Conservation (phyloP, 2,113 vertebrate species). For the Siphamia tubifer region DNA sequence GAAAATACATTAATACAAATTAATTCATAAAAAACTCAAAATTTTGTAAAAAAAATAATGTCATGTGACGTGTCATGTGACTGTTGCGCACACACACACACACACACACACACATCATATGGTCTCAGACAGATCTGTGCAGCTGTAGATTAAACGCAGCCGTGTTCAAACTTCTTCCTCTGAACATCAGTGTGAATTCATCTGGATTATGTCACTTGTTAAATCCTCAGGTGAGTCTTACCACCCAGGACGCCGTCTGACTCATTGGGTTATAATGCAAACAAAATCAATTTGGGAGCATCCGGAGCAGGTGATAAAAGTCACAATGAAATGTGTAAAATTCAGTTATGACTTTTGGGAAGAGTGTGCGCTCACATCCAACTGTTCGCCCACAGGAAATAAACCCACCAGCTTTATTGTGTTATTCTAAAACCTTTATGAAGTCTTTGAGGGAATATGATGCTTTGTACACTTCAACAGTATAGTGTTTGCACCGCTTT, state of each 20-base stretch:
- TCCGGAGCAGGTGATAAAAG: constrained; percentile 41
- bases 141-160: too few relatives aligned
- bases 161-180: too few relatives aligned
- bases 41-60: too few relatives aligned
- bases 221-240: constrained; percentile 6
- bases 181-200: not conserved
- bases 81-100: too few relatives aligned
- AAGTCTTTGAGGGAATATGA: constrained; percentile 18
- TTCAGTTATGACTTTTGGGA: constrained; percentile 32
- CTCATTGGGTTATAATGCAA: constrained; percentile 53
- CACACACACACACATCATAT: too few relatives aligned
- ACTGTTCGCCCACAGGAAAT: constrained; percentile 45
- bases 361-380: constrained; percentile 27
- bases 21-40: too few relatives aligned
- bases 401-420: constrained; percentile 27
- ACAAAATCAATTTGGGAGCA: constrained; percentile 49
- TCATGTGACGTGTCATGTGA: too few relatives aligned
- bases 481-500: constrained; percentile 4
- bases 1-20: too few relatives aligned
- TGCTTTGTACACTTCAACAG: constrained; percentile 1
- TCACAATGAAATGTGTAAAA: constrained; percentile 49
- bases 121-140: too few relatives aligned
- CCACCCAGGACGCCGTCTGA: not conserved
- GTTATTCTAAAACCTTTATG: constrained; percentile 30
- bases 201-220: constrained; percentile 9